Base-by-base conservation (phyloP, 1,140 invertebrate species). In the Formica exsecta region DNA sequence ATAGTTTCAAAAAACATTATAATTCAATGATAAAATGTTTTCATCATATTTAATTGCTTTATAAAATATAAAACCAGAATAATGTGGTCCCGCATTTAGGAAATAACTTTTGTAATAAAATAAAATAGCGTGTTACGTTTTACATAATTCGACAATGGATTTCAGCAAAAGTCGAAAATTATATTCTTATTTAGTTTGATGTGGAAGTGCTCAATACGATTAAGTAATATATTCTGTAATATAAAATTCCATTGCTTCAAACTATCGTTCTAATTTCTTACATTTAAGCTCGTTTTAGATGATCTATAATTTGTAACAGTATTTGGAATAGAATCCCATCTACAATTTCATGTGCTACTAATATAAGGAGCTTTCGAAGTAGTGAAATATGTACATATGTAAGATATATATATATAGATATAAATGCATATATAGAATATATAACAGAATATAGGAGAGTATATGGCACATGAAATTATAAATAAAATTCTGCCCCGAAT, bases 1-100 rank as follows among this genome's bases (percentile, higher is more conserved):
- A 41, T 36, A 41, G 32, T 57, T 59, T 22, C 66, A 44, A 3
- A 44, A 57, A 29, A 5, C 22, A 32, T 19, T 36, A 36, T 44
- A 61, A 73, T 61, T 61, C 41, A 74, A 74, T 83, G 79, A 62
- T 74, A 83, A 73, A 83, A 83, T 61, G 41, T 74, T 73, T 74
- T 83, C 38, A 74, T 83, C 68, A 74, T 36, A 83, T 16, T 83
- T 73, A 61, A 74, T 61, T 61, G 54, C 68, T 61, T 73, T 74
- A 32, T 73, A 73, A 81, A 73, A 81, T 73, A 29, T 61, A 83
- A 74, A 73, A 83, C 29, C 79, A 8, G n/a, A 61, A 36, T 74
- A 73, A 83, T 73, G 22, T 25, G 48, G 48, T 16, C 48, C 32
- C 7, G 22, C 16, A 61, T 83, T 83, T 54, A 61, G 41, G 9